phyloP scores from a whole-genome alignment of 2,113 vertebrate genomes.

The Bufo gargarizans region DNA sequence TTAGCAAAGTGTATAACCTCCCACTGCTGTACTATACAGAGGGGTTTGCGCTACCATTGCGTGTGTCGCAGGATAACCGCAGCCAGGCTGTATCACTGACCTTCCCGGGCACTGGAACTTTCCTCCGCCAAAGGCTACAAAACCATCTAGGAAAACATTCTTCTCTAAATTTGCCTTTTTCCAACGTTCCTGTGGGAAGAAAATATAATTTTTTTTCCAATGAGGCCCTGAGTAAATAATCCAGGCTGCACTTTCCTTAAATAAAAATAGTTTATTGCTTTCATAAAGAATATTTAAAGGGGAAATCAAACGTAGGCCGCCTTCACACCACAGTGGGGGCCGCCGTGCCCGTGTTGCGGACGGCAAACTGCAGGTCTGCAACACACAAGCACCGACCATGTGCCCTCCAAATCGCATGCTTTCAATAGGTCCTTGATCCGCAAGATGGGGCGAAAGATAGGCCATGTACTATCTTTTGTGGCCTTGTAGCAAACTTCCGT shows the following conservation, averaged over 20 bases:
- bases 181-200: slow-evolving; percentile 90
- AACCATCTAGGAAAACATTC: slow-evolving; percentile 83
- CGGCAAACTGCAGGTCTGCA: no score
- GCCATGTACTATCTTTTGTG: no score
- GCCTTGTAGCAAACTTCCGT: no score
- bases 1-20: background rate
- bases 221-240: slow-evolving; percentile 72
- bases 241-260: slow-evolving; percentile 1
- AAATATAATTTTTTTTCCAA: slow-evolving; percentile 69
- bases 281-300: background rate
- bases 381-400: no score
- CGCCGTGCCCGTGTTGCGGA: no score
- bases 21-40: no score
- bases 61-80: background rate
- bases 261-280: background rate
- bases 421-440: no score
- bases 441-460: no score
- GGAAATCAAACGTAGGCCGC: background rate
- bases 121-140: slow-evolving; percentile 82
- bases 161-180: slow-evolving; percentile 86
- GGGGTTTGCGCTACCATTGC: background rate
- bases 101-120: slow-evolving; percentile 86
- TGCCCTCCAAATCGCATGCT: no score
- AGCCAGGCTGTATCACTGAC: slow-evolving; percentile 75
- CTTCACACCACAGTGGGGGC: no score